Evolutionary conservation across 2,113 vertebrate genomes (phyloP), one percentile per base, ranked within the genome.

Genomic region (Merops nubicus): DNA sequence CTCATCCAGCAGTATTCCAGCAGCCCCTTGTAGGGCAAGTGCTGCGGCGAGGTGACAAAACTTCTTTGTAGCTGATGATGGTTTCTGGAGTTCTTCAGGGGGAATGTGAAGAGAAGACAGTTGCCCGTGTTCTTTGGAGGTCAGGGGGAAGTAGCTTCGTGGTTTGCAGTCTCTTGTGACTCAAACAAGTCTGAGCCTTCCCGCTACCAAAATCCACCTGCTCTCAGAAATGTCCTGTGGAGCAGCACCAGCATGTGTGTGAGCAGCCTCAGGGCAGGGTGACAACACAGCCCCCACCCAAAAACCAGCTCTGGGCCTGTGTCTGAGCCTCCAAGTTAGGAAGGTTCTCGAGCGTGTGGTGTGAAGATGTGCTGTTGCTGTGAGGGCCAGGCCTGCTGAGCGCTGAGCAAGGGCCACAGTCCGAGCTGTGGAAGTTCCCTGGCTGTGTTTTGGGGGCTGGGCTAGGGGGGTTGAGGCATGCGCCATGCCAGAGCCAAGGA

Each of bases 1-100:
- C 92, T 99, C 40, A 98, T 99, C 38, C 98, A 98, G 77, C 98
- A 99, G 28, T 99, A 99, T 28, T 98, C 98, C 0, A 97, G 95
- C 40, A 99, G 98, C 6, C 99, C 99, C 2, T 93, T 98, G 10
- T 99, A 98, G 98, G 83, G 74, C 23, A 7, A 4, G 1, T 29
- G 5, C 1, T 9, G 25, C 34, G 22, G 62, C 28, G 53, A 8
- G 42, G 29, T 22, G 33, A 57, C 75, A 12, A 6, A 13, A 8
- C 15, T 9, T 6, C 0, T 3, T 4, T 29, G 74, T 10, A 22
- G 67, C 81, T 22, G 54, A 5, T 1, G 21, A 8, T 7, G n/a
- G 6, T 59, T 79, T 25, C 56, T 72, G 63, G 42, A 54, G 78
- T 16, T 34, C 12, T 34, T 56, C 7, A 1, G 36, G 68, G 50